phyloP scores from a whole-genome alignment of 2,888 invertebrate species.

The Pyrgus malvae region DNA sequence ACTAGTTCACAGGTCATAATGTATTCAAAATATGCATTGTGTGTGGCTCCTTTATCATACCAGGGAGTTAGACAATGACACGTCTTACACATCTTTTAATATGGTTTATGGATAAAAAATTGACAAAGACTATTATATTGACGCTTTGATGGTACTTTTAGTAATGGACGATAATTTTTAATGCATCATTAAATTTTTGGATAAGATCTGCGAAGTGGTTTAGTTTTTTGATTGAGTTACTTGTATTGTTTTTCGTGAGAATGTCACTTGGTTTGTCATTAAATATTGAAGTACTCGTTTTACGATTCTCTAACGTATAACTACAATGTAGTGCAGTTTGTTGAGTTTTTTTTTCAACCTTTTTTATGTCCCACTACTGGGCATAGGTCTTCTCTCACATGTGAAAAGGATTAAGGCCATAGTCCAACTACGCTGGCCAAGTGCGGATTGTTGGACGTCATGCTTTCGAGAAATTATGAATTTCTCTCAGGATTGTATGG shows the following conservation, averaged over 20 bases:
- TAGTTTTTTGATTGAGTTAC: constrained; percentile 39
- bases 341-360: no score
- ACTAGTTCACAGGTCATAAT: constrained; percentile 70
- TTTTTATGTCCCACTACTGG: no score
- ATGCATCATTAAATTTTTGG: constrained; percentile 66
- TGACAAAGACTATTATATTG: constrained; percentile 46
- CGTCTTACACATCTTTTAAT: constrained; percentile 38
- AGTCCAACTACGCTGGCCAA: no score
- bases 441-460: no score
- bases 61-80: constrained; percentile 64
- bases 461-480: no score
- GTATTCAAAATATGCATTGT: constrained; percentile 78
- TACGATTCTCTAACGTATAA: no score
- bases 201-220: constrained; percentile 56
- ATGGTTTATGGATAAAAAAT: constrained; percentile 46
- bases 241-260: constrained; percentile 34
- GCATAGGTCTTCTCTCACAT: no score
- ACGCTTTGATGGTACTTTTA: constrained; percentile 44
- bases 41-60: constrained; percentile 54
- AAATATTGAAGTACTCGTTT: no score
- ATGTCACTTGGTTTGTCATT: constrained; percentile 3
- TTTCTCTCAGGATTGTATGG: no score
- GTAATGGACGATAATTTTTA: constrained; percentile 61
- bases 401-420: no score
- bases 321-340: no score